Base-by-base conservation (phyloP, 2,797 vertebrate genomes). In the Pitangus sulphuratus region DNA sequence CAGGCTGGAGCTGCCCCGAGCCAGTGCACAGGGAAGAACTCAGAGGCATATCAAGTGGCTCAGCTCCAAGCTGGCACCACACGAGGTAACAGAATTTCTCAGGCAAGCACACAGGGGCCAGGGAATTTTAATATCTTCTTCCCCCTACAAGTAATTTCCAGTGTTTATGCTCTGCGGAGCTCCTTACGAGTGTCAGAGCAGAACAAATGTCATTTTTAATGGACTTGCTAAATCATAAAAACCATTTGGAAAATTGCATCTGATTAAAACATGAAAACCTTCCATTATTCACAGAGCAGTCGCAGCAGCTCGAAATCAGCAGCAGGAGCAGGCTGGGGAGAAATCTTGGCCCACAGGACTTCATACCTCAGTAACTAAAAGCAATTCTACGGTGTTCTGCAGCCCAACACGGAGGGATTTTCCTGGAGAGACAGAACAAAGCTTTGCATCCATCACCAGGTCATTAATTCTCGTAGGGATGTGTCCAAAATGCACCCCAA, bases 151-250 rank as follows among this genome's bases (percentile, higher is more conserved):
- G 98, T 97, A 92, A 98, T 98, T 98, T 98, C 93, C 97, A 97
- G 83, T 97, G 97, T 98, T 98, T 98, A 97, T 98, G 98, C 97
- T 97, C 97, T 96, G 90, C 15, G 88, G 96, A 98, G 95, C 94
- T 97, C 96, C 97, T 97, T 95, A 94, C 4, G 76, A 96, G 97
- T 98, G 98, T 97, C 98, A 97, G 98, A 98, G 97, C 97, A 97
- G 98, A 98, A 98, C 97, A 98, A 98, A 98, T 98, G 97, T 97
- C 98, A 97, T 92, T 97, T 98, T 98, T 98, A 98, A 98, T 98
- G 98, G 97, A 98, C 98, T 98, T 97, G 98, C 97, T 97, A 98
- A 98, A 98, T 97, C 98, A 98, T 97, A 98, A 98, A 98, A 98
- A 97, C 88, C 91, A 68, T 97, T 97, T 95, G 93, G 97, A 97